Base-by-base conservation (phyloP, 1,140 invertebrate genomes). In the Pseudomyrmex flavicornis region DNA sequence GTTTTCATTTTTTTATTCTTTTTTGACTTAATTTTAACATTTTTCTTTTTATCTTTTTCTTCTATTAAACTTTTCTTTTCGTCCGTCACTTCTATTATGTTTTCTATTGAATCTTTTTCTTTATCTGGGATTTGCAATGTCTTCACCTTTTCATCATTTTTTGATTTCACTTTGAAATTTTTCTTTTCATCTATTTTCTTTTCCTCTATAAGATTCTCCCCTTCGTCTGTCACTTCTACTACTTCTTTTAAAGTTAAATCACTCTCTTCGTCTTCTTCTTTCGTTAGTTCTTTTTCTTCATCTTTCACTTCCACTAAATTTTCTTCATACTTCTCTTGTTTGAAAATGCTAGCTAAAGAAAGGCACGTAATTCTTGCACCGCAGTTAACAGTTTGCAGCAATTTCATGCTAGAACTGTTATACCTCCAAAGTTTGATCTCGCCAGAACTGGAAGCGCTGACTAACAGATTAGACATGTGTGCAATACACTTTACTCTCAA, bases 361-460 rank as follows among this genome's bases (percentile, higher is more conserved):
- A 95, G 77, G 77, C 94, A 95, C 7, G 93, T 92, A 63, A 94
- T 94, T 91, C 94, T 92, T 0, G 90, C 91, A 26, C 86, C 92
- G n/a, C 92, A 93, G 79, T 90, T 93, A 20, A 90, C 83, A 15
- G 84, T 88, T 59, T 89, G 86, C 15, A 94, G 69, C 56, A 93
- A 86, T 58, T 76, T 92, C 44, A 97, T 90, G 15, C 90, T 93
- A 75, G 93, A 93, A 63, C 95, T 92, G 9, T 94, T 89, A 50
- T 95, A 91, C 17, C 92, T 95, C 97, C 97, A 98, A 0, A 98
- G 88, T 94, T 97, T 98, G 56, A 98, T 95, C 91, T 97, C 96
- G 0, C 97, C 97, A 59, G 96, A 95, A 94, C 97, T 98, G 1
- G 96, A 97, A 20, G 95, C 96, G 26, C 96, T 95, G 58, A 96